These are phyloP conservation scores for Anthrax anthrax DNA, from an alignment of 2,888 invertebrate species.

Conservation along the genomic window DNA sequence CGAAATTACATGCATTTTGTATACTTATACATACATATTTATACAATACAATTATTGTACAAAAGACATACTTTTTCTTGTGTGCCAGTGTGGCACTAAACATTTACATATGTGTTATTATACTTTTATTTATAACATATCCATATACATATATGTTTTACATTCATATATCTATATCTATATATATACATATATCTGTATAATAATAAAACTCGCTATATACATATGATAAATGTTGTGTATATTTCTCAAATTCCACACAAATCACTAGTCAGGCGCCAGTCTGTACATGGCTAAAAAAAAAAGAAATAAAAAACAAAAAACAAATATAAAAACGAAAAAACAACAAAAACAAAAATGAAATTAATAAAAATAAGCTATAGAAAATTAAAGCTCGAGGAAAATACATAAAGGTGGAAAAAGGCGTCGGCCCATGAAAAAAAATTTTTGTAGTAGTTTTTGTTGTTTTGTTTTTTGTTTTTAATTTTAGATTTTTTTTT, in stretches of 20 bases:
- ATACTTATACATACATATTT: not conserved
- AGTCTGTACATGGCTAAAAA: constrained; percentile 7
- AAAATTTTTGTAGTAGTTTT: not conserved
- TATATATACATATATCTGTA: too few species aligned
- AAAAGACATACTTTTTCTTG: not conserved
- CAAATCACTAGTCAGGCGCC: constrained; percentile 9
- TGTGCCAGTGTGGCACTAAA: not conserved
- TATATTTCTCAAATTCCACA: constrained; percentile 4
- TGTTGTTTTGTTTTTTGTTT: not conserved
- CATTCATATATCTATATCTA: too few species aligned
- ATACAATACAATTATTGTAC: too few species aligned
- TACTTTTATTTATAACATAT: too few species aligned
- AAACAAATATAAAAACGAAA: not conserved
- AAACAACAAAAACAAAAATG: not conserved
- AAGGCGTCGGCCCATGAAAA: constrained; percentile 11
- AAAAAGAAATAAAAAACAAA: not conserved
- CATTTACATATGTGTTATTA: too few species aligned
- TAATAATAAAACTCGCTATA: too few species aligned
- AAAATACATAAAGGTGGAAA: constrained; percentile 8
- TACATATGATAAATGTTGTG: too few species aligned
- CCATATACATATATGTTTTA: too few species aligned
- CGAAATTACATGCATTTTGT: not conserved
- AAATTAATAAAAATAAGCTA: not conserved
- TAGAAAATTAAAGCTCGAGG: constrained; percentile 1
- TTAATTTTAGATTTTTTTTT: not conserved